These are phyloP conservation scores for Corella eumyota DNA, from an alignment of 23 tunicate genomes.

Conservation along the genomic window DNA sequence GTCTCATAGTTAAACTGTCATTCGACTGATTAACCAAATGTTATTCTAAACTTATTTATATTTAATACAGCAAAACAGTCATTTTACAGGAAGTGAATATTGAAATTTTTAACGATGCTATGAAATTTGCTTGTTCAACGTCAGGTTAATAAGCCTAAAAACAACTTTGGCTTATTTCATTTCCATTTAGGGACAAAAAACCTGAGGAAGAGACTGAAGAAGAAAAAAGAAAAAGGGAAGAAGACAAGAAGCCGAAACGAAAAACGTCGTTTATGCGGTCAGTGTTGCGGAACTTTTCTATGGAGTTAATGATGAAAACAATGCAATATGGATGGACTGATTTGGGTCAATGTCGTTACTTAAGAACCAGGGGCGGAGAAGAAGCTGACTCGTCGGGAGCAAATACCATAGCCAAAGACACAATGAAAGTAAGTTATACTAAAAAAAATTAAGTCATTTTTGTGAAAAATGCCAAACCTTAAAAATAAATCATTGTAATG, in stretches of 20 bases:
- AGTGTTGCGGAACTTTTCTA: slow-evolving; percentile 73
- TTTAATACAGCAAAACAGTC: too few species aligned
- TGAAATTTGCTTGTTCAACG: too few species aligned
- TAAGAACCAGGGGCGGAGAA: slow-evolving; percentile 69
- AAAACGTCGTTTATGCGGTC: slow-evolving; percentile 91
- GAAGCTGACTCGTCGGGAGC: slow-evolving; percentile 24
- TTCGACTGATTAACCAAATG: too few species aligned
- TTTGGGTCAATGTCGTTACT: slow-evolving; percentile 72
- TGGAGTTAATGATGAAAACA: slow-evolving; percentile 96
- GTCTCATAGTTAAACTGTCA: too few species aligned
- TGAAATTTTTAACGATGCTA: too few species aligned
- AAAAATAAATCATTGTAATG: neutral
- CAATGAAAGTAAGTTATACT: slow-evolving; percentile 58
- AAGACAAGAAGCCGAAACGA: slow-evolving; percentile 48
- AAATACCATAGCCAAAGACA: slow-evolving; percentile 47
- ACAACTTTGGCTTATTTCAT: too few species aligned
- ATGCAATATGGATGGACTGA: slow-evolving; percentile 94
- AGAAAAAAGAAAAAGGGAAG: slow-evolving; percentile 36
- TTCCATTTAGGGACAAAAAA: slow-evolving; percentile 72
- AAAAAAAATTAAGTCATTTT: too few species aligned
- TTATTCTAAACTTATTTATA: too few species aligned
- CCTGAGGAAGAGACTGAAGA: slow-evolving; percentile 49
- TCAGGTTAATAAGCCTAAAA: too few species aligned
- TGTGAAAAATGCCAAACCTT: neutral
- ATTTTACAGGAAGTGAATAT: too few species aligned